Evolutionary conservation across 2,113 vertebrate species (phyloP).

Genomic region (Muscicapa adusta): DNA sequence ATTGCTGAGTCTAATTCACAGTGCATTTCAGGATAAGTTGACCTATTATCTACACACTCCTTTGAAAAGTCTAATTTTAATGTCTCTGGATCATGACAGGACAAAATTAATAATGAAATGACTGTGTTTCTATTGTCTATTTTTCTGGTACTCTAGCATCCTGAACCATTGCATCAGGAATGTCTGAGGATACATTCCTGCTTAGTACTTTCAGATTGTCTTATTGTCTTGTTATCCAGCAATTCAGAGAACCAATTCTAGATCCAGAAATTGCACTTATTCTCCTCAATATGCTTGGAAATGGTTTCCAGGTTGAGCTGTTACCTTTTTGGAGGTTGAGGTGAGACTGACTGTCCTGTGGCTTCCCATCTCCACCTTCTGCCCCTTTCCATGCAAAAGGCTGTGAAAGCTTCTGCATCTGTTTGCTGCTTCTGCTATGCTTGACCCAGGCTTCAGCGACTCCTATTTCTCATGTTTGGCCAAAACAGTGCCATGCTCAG

Average conservation of each 20-base stretch:
- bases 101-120: background rate
- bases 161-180: background rate
- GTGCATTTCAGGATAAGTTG: background rate
- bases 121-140: background rate
- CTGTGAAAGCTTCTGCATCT: background rate
- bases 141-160: background rate
- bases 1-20: background rate
- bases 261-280: background rate
- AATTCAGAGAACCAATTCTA: background rate
- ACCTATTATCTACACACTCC: background rate
- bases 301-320: background rate
- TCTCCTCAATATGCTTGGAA: background rate
- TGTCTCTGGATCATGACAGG: background rate
- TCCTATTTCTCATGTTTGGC: background rate
- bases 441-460: background rate
- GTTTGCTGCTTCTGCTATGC: background rate
- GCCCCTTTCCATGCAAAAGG: background rate
- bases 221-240: background rate
- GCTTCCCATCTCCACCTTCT: background rate
- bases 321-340: fast-evolving
- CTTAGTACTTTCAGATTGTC: background rate
- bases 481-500: background rate
- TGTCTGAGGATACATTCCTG: background rate
- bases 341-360: background rate
- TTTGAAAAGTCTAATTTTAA: background rate